phyloP scores from a whole-genome alignment of 2,888 invertebrate species.

The Hymenopus coronatus region DNA sequence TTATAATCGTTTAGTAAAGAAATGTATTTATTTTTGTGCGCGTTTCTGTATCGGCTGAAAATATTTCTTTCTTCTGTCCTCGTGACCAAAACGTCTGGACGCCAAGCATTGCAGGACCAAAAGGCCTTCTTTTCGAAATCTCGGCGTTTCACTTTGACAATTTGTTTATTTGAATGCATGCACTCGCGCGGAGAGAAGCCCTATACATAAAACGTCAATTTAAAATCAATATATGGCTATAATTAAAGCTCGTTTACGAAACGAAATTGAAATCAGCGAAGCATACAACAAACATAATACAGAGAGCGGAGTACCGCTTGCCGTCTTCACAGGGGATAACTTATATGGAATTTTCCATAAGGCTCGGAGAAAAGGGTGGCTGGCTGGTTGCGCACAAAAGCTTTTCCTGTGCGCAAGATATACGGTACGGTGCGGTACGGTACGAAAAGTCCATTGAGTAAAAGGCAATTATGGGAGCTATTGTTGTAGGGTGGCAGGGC shows the following conservation, averaged over 20 bases:
- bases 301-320: background rate
- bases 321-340: slow-evolving; percentile 27
- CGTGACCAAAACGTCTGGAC: background rate
- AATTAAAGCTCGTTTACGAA: slow-evolving; percentile 26
- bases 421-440: slow-evolving; percentile 18
- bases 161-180: background rate
- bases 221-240: slow-evolving; percentile 27
- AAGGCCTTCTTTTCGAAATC: background rate
- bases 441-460: slow-evolving; percentile 34
- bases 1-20: too few relatives aligned
- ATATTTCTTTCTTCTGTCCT: background rate
- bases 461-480: slow-evolving; percentile 34
- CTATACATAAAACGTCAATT: slow-evolving; percentile 3
- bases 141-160: background rate
- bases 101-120: background rate
- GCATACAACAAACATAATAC: slow-evolving; percentile 17
- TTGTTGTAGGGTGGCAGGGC: slow-evolving; percentile 27
- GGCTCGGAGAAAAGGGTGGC: slow-evolving; percentile 12
- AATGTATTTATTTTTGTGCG: background rate
- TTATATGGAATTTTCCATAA: slow-evolving; percentile 30
- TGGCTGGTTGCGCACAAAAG: slow-evolving; percentile 5
- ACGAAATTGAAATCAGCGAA: slow-evolving; percentile 27
- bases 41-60: background rate
- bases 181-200: background rate
- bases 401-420: slow-evolving; percentile 21